Base-by-base conservation (phyloP, 2,797 vertebrate genomes). In the Calcarius lapponicus region DNA sequence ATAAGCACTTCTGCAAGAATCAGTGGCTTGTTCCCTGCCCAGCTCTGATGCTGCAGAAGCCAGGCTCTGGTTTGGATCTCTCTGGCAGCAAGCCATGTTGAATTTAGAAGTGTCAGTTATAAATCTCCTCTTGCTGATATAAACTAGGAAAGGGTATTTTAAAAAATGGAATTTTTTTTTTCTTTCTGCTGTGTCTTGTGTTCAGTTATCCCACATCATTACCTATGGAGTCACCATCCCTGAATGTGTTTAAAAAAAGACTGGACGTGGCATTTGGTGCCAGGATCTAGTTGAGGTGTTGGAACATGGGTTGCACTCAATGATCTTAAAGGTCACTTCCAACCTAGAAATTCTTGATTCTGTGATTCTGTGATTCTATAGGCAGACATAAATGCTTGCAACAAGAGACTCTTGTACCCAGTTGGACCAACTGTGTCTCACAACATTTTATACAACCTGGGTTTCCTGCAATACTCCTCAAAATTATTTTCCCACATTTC, bases 1-100 rank as follows among this genome's bases (percentile, higher is more conserved):
- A 97, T 67, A 91, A 95, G 97, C 92, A 86, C 93, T 80, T 93
- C 92, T 96, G 92, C 97, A 96, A 97, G 97, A 79, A 22, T 90
- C 92, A 94, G 71, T 43, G 36, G 73, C 92, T 91, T 90, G 72
- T 89, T 97, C 91, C 90, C 86, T 87, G 64, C 76, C 80, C 3
- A 3, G 80, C 74, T 93, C 80, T 82, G 85, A 69, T 92, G 88
- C 42, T 42, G 76, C 22, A 62, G 85, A 66, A 96, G 72, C n/a
- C 43, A 53, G 73, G 57, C 83, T 90, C 57, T 31, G 70, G 53
- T 95, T 81, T 91, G 69, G 64, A 29, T 81, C 92, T 81, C 45
- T 65, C 61, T 92, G 88, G 69, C 83, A 93, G 76, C n/a, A 66
- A 95, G 42, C 80, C 78, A 16, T 26, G 61, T 16, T 71, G 91